Base-by-base conservation (phyloP, 2,113 vertebrate species). In the Upupa epops region DNA sequence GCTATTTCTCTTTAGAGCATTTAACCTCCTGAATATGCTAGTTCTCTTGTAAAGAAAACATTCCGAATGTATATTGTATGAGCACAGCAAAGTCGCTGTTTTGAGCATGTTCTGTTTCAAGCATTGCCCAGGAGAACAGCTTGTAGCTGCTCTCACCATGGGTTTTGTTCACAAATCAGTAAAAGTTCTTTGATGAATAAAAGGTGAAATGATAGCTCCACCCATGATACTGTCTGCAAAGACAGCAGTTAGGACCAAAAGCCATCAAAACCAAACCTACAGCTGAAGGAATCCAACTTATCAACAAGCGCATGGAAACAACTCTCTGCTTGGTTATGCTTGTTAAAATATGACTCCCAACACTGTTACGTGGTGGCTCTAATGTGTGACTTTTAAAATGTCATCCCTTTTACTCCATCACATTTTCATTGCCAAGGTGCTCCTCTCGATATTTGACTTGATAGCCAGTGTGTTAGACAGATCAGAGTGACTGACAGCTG, bases 211-310 rank as follows among this genome's bases (percentile, higher is more conserved):
- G 13, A 15, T 21, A 49, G 9, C 19, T 63, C 17, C 7, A 19
- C 17, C 21, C 34, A 5, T 0, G 0, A 22, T 25, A 10, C n/a
- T 60, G 4, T 36, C 22, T 26, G 11, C 48, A 70, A 74, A 90
- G 68, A 17, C 26, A 26, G 19, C 8, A 69, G 49, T 66, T 26
- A n/a, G 26, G 48, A 75, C 48, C 46, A 34, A 60, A 68, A 56
- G 8, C 13, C 25, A 82, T 8, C 28, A 59, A 77, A 72, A 81
- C 0, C 14, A 34, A 70, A 26, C 1, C 4, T 29, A 55, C 66
- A 46, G 14, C 13, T 55, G 40, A 83, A 78, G 9, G 78, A 88
- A 54, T 54, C 9, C 19, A 66, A 1, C 9, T 55, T 63, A 42
- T 1, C 54, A 54, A 69, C 4, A 64, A 20, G 20, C 20, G 8